These are phyloP conservation scores for Halichoerus grypus DNA, from an alignment of 2,113 vertebrate genomes.

Conservation along the genomic window DNA sequence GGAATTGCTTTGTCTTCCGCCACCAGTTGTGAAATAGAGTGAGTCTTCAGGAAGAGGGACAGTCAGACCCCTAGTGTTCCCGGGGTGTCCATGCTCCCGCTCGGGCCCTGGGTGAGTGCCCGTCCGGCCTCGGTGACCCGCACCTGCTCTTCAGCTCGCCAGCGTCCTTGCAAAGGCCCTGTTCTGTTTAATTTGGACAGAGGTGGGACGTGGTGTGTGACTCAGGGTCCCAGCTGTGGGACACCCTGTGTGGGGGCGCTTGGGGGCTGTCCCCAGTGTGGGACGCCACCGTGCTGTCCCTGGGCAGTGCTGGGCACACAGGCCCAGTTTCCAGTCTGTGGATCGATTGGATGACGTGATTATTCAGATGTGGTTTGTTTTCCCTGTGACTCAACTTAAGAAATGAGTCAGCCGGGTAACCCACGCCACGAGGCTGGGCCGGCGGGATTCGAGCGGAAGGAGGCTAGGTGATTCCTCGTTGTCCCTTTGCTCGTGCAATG, in stretches of 20 bases:
- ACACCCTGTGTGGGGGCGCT: accelerated
- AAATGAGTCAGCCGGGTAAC: background rate
- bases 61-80: accelerated
- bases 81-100: accelerated
- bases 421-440: background rate
- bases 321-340: background rate
- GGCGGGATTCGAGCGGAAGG: background rate
- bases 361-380: background rate
- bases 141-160: background rate
- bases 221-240: background rate
- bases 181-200: background rate
- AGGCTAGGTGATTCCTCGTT: too few species aligned
- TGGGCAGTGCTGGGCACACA: accelerated
- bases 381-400: background rate
- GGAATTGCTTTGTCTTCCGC: background rate
- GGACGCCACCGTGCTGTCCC: background rate
- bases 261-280: background rate
- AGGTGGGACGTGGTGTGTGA: background rate
- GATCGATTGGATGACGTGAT: background rate
- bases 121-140: background rate
- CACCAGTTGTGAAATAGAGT: accelerated
- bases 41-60: background rate
- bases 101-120: background rate
- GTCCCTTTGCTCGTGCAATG: background rate
- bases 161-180: accelerated